Evolutionary conservation across 2,888 invertebrate species (phyloP), one percentile per base, ranked within the genome.

Genomic region (Torymus texanus): DNA sequence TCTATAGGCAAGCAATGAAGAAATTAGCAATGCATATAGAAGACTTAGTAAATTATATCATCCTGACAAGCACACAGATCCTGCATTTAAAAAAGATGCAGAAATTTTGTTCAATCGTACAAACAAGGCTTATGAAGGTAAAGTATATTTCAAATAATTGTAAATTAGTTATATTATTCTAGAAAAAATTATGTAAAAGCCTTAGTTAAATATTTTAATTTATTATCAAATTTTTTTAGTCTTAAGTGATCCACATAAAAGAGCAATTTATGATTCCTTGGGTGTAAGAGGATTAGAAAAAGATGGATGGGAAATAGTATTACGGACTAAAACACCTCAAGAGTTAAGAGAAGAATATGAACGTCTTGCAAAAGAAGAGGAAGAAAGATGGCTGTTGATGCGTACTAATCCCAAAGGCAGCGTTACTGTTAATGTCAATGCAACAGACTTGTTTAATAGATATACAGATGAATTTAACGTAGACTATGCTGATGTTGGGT

Each of bases 291-390:
- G 98, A 0, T 91, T 99, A 50, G 95, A 97, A 90, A 97, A 97
- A 0, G 97, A 98, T 86, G 98, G 98, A 75, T 98, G 98, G 97
- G 97, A 98, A 91, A 93, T 98, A 53, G 96, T 98, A 51, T 95
- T 97, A 86, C 92, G 97, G 56, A 96, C 96, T 1, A 95, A 96
- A 89, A 98, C 98, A 2, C 97, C 98, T 1, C 94, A 96, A 84
- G 98, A 99, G 92, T 98, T 99, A 79, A 92, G 98, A 78, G 98
- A 98, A 81, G 99, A 99, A 91, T 99, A 97, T 92, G 98, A 99
- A 91, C 94, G 97, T 82, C 89, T 96, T 75, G 95, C 95, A 18
- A 93, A 95, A 83, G 96, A 97, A 86, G 93, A 95, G 81, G 98
- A 98, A 84, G 97, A 98, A 87, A 92, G 97, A 80, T 92, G 95